A percentile compares a stretch with the other conserved stretches of the same genome.
Evolutionary conservation across 2,797 vertebrate species (phyloP).

Genomic region (Epinephelus coioides): DNA sequence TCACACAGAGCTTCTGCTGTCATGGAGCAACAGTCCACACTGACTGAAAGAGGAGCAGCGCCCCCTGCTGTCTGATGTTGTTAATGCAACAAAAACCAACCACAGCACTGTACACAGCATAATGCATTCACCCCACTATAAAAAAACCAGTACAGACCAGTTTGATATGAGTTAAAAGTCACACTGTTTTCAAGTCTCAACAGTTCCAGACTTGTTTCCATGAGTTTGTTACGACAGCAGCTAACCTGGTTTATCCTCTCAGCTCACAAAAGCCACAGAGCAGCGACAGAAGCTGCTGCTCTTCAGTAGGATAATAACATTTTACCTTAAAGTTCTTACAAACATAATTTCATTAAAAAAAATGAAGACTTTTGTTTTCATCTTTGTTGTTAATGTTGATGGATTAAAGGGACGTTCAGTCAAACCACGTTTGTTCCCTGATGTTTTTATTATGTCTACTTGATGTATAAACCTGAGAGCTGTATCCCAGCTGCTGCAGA

Average conservation of each 20-base stretch:
- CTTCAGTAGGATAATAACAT: background rate
- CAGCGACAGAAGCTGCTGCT: background rate
- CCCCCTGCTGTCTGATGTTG: background rate
- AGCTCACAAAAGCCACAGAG: too few relatives aligned
- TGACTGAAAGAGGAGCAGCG: background rate
- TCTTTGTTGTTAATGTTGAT: background rate
- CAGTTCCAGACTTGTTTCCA: too few relatives aligned
- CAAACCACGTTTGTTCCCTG: background rate
- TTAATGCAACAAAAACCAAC: background rate
- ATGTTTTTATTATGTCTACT: too few relatives aligned
- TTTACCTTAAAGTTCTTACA: background rate
- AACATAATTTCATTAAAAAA: background rate
- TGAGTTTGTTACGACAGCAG: too few relatives aligned
- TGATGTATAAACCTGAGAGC: too few relatives aligned
- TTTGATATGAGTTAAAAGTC: too few relatives aligned
- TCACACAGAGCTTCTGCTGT: background rate
- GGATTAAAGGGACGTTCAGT: constrained; percentile 16
- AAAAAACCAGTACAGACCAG: too few relatives aligned
- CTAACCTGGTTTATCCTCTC: too few relatives aligned
- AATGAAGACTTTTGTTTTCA: too few relatives aligned
- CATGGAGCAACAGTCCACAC: too few relatives aligned
- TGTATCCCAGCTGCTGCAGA: too few relatives aligned
- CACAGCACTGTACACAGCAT: background rate
- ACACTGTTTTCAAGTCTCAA: background rate
- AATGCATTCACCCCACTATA: too few relatives aligned